Conservation (phyloP, 2,113 vertebrate species). For the Cinclus mexicanus region DNA sequence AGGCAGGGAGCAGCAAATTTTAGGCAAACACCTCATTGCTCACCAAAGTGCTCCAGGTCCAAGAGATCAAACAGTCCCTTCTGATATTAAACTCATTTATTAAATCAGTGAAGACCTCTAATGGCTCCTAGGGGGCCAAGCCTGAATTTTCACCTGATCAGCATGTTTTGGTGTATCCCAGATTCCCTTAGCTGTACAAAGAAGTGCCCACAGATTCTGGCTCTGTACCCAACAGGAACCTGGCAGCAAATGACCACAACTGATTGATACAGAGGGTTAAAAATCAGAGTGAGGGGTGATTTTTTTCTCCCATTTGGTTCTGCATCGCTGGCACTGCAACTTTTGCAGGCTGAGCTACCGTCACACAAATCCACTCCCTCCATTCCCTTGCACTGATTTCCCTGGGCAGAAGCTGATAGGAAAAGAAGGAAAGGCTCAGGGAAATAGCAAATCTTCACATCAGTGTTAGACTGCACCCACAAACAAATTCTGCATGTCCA, state of each 20-base stretch:
- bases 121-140: background rate
- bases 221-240: background rate
- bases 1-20: background rate
- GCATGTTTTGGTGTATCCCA: fast-evolving
- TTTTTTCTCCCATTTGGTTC: background rate
- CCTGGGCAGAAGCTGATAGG: background rate
- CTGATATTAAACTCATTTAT: background rate
- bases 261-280: background rate
- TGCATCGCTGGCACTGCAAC: fast-evolving
- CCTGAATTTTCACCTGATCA: background rate
- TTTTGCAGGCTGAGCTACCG: background rate
- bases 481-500: background rate
- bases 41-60: background rate
- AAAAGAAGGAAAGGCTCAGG: background rate
- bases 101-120: background rate
- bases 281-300: background rate
- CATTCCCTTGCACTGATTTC: background rate
- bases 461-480: background rate
- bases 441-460: background rate
- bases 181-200: background rate
- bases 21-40: background rate
- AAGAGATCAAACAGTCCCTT: background rate
- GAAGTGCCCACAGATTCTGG: background rate
- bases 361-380: background rate
- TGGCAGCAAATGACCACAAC: fast-evolving